These are phyloP conservation scores for Magallana angulata DNA, from an alignment of 1,140 invertebrate genomes.

Conservation along the genomic window DNA sequence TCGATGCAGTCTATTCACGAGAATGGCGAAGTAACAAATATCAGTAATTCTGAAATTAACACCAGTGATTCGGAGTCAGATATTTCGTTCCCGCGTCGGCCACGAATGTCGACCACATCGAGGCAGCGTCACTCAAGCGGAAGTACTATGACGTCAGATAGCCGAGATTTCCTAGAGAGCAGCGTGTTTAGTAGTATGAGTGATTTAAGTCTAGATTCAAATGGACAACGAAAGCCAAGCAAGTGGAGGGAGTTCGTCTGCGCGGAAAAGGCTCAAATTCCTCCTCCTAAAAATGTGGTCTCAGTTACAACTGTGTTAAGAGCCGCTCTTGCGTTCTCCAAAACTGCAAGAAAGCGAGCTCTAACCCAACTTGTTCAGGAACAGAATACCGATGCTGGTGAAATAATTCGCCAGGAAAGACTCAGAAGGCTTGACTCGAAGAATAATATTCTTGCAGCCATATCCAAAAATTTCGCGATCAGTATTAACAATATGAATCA, in stretches of 20 bases:
- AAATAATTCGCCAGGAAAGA: constrained; percentile 56
- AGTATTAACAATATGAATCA: not conserved
- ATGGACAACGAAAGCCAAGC: constrained; percentile 49
- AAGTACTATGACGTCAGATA: constrained; percentile 42
- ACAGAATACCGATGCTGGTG: constrained; percentile 54
- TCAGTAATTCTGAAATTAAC: not conserved
- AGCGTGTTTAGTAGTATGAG: constrained; percentile 54
- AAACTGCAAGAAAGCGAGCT: constrained; percentile 55
- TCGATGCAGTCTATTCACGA: constrained; percentile 29
- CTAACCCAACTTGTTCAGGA: constrained; percentile 57
- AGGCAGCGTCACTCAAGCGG: constrained; percentile 31
- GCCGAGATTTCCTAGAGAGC: not conserved
- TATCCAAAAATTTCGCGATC: constrained; percentile 24
- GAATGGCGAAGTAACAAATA: not conserved
- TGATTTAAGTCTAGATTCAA: constrained; percentile 52
- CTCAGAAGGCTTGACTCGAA: constrained; percentile 52
- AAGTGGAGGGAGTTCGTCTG: constrained; percentile 55
- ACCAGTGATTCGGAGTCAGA: constrained; percentile 6
- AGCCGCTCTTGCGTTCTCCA: constrained; percentile 61
- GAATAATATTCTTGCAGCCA: constrained; percentile 45
- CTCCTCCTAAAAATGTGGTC: constrained; percentile 45
- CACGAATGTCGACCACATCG: not conserved
- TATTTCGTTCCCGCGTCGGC: not conserved
- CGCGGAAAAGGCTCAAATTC: constrained; percentile 48
- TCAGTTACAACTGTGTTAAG: constrained; percentile 54